These are phyloP conservation scores for Orientallactaga bullata DNA, from an alignment of 2,113 vertebrate species.

Conservation along the genomic window DNA sequence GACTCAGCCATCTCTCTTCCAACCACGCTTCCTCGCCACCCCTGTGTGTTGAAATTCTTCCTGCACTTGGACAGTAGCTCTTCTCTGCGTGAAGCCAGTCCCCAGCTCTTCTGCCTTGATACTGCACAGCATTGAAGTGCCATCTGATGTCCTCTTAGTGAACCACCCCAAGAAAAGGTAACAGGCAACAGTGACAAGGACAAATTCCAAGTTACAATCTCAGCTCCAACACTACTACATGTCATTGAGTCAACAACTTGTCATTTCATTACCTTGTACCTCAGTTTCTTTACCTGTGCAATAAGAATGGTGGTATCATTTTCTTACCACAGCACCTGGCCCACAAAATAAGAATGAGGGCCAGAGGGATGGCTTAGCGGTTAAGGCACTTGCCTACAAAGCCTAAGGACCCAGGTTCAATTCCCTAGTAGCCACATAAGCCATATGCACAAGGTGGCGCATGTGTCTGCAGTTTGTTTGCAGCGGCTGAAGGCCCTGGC, in stretches of 20 bases:
- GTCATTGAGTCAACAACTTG: neutral
- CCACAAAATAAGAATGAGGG: neutral
- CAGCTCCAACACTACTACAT: neutral
- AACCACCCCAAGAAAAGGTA: neutral
- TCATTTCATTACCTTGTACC: neutral
- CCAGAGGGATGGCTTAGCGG: neutral
- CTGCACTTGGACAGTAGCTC: neutral
- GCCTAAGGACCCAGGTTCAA: too few species aligned
- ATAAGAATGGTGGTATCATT: neutral
- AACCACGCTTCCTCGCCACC: neutral
- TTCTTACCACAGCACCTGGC: neutral
- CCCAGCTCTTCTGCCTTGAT: neutral
- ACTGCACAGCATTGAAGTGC: neutral
- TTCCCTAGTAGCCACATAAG: too few species aligned
- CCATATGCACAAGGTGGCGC: too few species aligned
- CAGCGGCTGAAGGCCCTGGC: too few species aligned
- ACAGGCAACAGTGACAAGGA: too few species aligned
- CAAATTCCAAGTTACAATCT: neutral
- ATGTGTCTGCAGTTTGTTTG: too few species aligned
- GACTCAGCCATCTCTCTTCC: neutral
- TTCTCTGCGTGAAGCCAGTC: neutral
- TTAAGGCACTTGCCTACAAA: too few species aligned
- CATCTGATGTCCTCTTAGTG: neutral
- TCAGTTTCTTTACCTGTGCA: slow-evolving; percentile 2
- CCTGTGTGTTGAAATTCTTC: neutral